Conservation (phyloP, 1,140 invertebrate genomes). For the Orius laevigatus region DNA sequence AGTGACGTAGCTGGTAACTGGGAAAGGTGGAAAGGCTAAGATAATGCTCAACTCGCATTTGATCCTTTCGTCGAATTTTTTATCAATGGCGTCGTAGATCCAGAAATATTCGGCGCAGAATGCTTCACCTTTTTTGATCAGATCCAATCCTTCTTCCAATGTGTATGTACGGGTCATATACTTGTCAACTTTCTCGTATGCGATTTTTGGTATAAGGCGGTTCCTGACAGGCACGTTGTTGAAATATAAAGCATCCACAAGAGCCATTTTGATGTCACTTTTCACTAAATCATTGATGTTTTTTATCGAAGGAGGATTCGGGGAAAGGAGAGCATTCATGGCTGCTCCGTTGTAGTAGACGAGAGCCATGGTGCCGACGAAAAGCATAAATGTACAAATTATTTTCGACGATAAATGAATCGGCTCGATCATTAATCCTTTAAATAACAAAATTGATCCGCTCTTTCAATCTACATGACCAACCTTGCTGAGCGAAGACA, state of each 20-base stretch:
- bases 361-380: not conserved
- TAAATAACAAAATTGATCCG: too few species aligned
- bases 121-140: not conserved
- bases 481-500: too few species aligned
- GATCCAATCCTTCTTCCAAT: not conserved
- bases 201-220: too few species aligned
- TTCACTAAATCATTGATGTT: not conserved
- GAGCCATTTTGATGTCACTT: not conserved
- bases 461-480: too few species aligned
- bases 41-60: conserved; percentile 1
- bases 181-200: too few species aligned
- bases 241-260: not conserved
- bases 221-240: not conserved
- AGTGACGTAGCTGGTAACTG: not conserved
- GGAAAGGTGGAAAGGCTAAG: not conserved
- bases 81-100: not conserved
- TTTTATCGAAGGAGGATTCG: not conserved
- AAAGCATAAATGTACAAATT: not conserved
- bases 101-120: conserved; percentile 4
- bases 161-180: too few species aligned
- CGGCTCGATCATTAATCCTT: not conserved
- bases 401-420: not conserved
- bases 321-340: conserved; percentile 1
- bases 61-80: not conserved
- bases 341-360: not conserved